Evolutionary conservation across 2,888 invertebrate genomes (phyloP), one percentile per base, ranked within the genome.

Genomic region (Pocota personata): DNA sequence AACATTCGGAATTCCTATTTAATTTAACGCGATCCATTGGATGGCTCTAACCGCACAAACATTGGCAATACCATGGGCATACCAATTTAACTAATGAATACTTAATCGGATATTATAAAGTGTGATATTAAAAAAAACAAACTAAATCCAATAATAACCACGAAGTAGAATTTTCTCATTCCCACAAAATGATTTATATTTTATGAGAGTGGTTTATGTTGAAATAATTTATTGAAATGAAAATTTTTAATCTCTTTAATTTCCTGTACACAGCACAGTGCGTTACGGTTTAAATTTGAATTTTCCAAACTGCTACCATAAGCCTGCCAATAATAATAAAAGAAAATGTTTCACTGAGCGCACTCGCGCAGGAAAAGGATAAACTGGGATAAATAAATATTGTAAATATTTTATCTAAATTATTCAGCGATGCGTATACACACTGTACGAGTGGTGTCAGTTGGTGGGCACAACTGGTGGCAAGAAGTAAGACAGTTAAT

Each of bases 361-460:
- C 27, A 30, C 62, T 43, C 8, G 10, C 32, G 6, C 30, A 43
- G 43, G 3, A 60, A 43, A 14, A 3, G 24, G 24, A 30, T 14
- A n/a, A 43, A 40, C 21, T 21, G 10, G 52, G 67, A 21, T 67
- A 40, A 40, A 46, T 10, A 46, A 48, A 46, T 58, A 32, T 71
- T 71, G 32, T 52, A 58, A 46, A 58, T 58, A 48, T 43, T 71
- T 71, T 71, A 58, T 24, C 46, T 71, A 52, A 71, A 69, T 57
- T 69, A 69, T 69, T 43, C 71, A 71, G 19, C 57, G 35, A 48
- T 24, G 58, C 58, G 71, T 37, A 19, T 67, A 52, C 67, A 40
- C 52, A 3, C 10, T 10, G 27, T 24, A 16, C 24, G 43, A 8
- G 30, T 69, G 69, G 69, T 57, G 69, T 30, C 57, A 43, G 55